These are phyloP conservation scores for Alfaro cultratus DNA, from an alignment of 2,797 vertebrate species.

Conservation along the genomic window DNA sequence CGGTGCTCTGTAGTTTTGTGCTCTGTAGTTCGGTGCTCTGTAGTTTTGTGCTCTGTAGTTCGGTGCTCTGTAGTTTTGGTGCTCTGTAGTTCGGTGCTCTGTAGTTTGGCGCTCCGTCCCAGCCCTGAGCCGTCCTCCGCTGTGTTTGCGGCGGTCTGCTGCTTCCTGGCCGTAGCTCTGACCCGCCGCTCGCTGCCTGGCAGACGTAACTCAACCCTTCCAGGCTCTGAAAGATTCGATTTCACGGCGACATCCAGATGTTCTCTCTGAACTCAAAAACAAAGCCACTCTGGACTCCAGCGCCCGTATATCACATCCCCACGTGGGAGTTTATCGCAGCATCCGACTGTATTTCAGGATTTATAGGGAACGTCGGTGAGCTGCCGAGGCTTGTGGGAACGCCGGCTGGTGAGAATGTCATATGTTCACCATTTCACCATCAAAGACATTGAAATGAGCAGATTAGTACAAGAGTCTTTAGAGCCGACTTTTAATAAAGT, in stretches of 20 bases:
- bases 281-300: slow-evolving; percentile 51
- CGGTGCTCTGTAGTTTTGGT: too few species aligned
- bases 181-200: slow-evolving; percentile 38
- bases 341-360: slow-evolving; percentile 31
- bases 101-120: background rate
- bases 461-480: slow-evolving; percentile 65
- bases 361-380: slow-evolving; percentile 27
- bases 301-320: slow-evolving; percentile 17
- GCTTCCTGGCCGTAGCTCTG: slow-evolving; percentile 47
- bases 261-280: slow-evolving; percentile 56
- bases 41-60: too few species aligned
- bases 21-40: too few species aligned
- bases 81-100: too few species aligned
- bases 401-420: slow-evolving; percentile 59
- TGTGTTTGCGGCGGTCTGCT: slow-evolving; percentile 40
- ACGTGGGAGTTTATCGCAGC: slow-evolving; percentile 42
- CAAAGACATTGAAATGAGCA: slow-evolving; percentile 59
- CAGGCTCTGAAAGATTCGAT: slow-evolving; percentile 55
- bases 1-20: too few species aligned
- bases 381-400: slow-evolving; percentile 35
- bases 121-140: slow-evolving; percentile 32
- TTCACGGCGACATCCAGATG: slow-evolving; percentile 69
- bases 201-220: slow-evolving; percentile 53
- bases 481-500: slow-evolving; percentile 65
- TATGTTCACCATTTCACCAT: slow-evolving; percentile 66